A percentile compares a stretch with the other conserved stretches of the same genome.
phyloP scores from a whole-genome alignment of 1,140 invertebrate species.

The Drosophila persimilis region DNA sequence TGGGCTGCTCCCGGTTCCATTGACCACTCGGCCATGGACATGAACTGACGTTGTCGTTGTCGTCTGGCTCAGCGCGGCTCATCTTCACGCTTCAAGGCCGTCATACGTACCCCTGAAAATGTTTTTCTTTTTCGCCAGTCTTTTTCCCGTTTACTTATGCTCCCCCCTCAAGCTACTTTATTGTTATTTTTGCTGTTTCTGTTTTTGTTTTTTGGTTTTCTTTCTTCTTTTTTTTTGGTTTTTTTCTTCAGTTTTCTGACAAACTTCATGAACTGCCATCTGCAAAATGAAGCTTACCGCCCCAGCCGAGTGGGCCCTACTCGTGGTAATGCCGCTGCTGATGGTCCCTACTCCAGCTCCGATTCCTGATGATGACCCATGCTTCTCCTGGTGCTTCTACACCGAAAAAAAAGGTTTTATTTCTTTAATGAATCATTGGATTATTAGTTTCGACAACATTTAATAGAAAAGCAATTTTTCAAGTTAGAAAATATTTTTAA shows the following conservation, averaged over 20 bases:
- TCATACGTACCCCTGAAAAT: conserved; percentile 39
- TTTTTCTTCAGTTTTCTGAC: conserved; percentile 46
- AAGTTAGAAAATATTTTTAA: too few relatives aligned
- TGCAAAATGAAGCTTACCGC: conserved; percentile 70
- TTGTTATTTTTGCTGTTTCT: conserved; percentile 64
- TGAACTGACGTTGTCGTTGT: conserved; percentile 29
- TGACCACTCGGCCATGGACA: conserved; percentile 43
- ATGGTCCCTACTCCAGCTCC: background rate
- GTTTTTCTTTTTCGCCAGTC: conserved; percentile 35
- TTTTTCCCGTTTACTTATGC: conserved; percentile 36
- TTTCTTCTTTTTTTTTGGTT: conserved; percentile 53
- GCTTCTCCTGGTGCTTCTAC: too few relatives aligned
- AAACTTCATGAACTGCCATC: conserved; percentile 67
- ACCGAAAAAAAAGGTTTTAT: too few relatives aligned
- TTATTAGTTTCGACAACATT: too few relatives aligned
- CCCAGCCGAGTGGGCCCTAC: conserved; percentile 17
- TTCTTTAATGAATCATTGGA: too few relatives aligned
- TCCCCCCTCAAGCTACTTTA: conserved; percentile 55
- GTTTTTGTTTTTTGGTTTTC: conserved; percentile 28
- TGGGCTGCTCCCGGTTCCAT: conserved; percentile 13
- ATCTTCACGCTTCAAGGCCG: conserved; percentile 66
- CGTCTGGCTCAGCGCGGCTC: conserved; percentile 11
- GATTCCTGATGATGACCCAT: background rate
- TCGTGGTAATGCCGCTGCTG: too few relatives aligned
- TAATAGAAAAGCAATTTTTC: too few relatives aligned